phyloP scores from a whole-genome alignment of 2,888 invertebrate genomes.

The Dicyrtomina minuta region DNA sequence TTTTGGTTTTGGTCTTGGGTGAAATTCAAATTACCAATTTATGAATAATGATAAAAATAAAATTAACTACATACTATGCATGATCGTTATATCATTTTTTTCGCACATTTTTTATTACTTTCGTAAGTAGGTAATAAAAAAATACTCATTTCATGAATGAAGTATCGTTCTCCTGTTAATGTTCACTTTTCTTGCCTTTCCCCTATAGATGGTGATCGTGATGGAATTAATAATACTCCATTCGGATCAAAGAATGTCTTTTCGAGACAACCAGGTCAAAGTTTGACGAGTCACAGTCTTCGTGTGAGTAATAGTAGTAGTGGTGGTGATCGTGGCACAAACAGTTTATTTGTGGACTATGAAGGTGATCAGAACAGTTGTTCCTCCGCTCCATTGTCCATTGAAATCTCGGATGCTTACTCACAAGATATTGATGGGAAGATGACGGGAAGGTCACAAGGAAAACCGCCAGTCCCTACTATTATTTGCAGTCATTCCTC shows the following conservation, averaged over 20 bases:
- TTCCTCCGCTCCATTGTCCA: conserved; percentile 49
- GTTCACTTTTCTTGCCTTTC: conserved; percentile 13
- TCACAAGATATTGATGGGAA: conserved; percentile 44
- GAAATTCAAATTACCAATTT: background rate
- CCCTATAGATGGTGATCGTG: conserved; percentile 8
- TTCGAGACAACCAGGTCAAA: background rate
- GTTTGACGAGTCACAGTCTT: too few species aligned
- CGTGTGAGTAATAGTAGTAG: too few species aligned
- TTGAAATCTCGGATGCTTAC: conserved; percentile 49
- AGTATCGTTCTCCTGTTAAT: background rate
- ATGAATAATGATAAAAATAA: conserved; percentile 1
- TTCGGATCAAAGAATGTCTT: conserved; percentile 3
- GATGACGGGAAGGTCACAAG: conserved; percentile 20
- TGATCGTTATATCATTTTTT: too few species aligned
- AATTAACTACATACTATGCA: too few species aligned
- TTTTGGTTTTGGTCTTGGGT: background rate
- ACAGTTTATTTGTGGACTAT: conserved; percentile 40
- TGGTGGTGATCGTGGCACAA: background rate
- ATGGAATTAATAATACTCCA: conserved; percentile 1
- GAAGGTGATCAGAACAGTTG: conserved; percentile 52
- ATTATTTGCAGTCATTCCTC: conserved; percentile 48
- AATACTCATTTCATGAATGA: too few species aligned
- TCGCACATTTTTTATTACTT: too few species aligned
- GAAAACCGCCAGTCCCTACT: conserved; percentile 48
- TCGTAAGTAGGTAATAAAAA: too few species aligned